A percentile compares a stretch with the other conserved stretches of the same genome.
phyloP scores from a whole-genome alignment of 2,888 invertebrate species.

The Euplagia quadripunctaria region DNA sequence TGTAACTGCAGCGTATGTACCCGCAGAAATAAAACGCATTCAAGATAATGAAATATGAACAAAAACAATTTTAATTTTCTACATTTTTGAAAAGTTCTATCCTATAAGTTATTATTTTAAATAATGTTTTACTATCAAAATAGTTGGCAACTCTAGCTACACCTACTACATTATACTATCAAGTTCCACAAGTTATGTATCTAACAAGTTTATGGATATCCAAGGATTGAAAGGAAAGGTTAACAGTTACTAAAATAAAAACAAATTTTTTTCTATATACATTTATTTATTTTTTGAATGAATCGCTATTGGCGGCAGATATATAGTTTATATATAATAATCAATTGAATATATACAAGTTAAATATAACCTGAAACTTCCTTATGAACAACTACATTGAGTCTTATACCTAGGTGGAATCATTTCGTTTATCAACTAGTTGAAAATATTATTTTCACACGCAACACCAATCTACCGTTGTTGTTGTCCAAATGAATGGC shows the following conservation, averaged over 20 bases:
- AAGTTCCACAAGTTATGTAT: no score
- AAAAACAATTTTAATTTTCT: no score
- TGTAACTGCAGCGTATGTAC: no score
- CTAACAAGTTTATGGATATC: background rate
- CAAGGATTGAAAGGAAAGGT: background rate
- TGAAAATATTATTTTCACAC: constrained; percentile 48
- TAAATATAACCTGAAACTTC: constrained; percentile 74
- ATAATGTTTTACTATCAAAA: background rate
- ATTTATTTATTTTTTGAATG: constrained; percentile 75
- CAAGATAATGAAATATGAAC: no score
- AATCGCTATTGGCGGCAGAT: constrained; percentile 64
- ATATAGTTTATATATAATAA: constrained; percentile 81
- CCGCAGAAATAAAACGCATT: no score
- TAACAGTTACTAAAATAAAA: constrained; percentile 50
- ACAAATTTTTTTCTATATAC: constrained; percentile 69
- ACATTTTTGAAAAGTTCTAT: no score
- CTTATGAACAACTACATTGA: constrained; percentile 79
- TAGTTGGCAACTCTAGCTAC: background rate
- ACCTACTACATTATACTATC: background rate
- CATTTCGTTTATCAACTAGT: constrained; percentile 67
- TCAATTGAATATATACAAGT: constrained; percentile 83
- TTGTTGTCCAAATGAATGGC: constrained; percentile 33
- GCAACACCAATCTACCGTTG: constrained; percentile 30
- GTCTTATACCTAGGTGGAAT: constrained; percentile 85
- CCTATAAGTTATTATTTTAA: no score